phyloP scores from a whole-genome alignment of 2,888 invertebrate genomes.

The Bimastos eiseni region DNA sequence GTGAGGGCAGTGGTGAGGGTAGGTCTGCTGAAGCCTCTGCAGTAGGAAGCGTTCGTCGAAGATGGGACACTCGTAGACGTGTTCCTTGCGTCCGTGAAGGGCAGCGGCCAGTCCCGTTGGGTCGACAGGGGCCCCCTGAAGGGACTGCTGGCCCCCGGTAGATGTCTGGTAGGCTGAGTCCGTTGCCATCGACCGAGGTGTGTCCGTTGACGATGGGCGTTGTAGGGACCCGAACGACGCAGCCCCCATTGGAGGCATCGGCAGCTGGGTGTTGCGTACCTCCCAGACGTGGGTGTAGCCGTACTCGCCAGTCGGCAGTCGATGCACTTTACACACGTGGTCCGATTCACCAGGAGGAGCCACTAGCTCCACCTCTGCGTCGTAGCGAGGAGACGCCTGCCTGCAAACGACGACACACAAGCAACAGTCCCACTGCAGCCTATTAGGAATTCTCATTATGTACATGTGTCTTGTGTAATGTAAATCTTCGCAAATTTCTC shows the following conservation, averaged over 20 bases:
- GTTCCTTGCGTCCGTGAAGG: slow-evolving; percentile 18
- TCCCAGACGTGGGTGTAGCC: slow-evolving; percentile 39
- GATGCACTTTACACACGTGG: slow-evolving; percentile 37
- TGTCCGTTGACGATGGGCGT: background rate
- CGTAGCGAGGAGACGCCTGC: background rate
- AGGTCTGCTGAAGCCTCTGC: slow-evolving; percentile 31
- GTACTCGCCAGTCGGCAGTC: slow-evolving; percentile 37
- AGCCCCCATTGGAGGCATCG: background rate
- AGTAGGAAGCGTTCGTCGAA: slow-evolving; percentile 34
- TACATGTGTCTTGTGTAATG: no score
- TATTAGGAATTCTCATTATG: no score
- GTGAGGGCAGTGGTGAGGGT: slow-evolving; percentile 27
- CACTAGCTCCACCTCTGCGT: slow-evolving; percentile 21
- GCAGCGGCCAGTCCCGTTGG: background rate
- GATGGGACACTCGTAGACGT: slow-evolving; percentile 35
- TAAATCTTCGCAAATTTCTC: no score
- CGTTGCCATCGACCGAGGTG: background rate
- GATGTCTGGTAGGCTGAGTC: slow-evolving; percentile 23
- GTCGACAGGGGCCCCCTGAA: background rate
- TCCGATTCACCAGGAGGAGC: slow-evolving; percentile 20
- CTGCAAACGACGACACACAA: background rate
- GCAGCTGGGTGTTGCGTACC: slow-evolving; percentile 36
- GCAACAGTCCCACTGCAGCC: no score
- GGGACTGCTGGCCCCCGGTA: background rate
- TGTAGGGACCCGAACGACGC: background rate